Conservation (phyloP, 2,113 vertebrate species). For the Pomatostomus ruficeps region DNA sequence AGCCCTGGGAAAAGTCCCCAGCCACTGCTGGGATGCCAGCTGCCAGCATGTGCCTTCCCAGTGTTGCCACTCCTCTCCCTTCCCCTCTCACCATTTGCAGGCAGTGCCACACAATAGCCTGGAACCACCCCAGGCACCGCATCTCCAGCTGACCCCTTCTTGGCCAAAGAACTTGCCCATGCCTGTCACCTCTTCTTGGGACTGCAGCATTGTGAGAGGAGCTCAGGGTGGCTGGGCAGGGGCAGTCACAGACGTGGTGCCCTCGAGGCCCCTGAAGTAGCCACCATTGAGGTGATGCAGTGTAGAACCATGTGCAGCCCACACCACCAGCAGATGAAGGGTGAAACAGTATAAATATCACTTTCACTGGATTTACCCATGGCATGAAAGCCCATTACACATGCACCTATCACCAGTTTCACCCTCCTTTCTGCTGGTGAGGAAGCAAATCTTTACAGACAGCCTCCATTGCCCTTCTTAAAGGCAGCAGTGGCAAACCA, state of each 20-base stretch:
- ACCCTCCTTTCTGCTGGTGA: background rate
- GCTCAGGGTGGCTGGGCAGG: background rate
- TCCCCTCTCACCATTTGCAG: background rate
- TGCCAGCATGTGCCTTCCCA: background rate
- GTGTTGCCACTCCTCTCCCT: background rate
- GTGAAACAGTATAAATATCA: background rate
- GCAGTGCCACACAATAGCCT: background rate
- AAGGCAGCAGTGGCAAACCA: background rate
- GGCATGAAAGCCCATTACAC: background rate
- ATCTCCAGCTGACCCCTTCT: background rate
- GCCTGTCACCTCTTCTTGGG: background rate
- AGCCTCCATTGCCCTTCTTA: background rate
- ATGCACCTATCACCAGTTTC: background rate
- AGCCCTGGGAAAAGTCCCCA: background rate
- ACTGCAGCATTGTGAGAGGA: background rate
- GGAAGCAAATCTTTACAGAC: background rate
- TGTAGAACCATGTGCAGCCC: background rate
- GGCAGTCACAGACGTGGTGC: background rate
- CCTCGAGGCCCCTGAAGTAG: background rate
- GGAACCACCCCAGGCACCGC: background rate
- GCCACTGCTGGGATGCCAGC: background rate
- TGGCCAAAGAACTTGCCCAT: fast-evolving
- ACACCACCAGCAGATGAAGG: background rate
- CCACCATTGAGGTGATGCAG: background rate
- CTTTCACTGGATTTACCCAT: background rate